Conservation (phyloP, 2,888 invertebrate species). For the Tanytarsus gracilentus region DNA sequence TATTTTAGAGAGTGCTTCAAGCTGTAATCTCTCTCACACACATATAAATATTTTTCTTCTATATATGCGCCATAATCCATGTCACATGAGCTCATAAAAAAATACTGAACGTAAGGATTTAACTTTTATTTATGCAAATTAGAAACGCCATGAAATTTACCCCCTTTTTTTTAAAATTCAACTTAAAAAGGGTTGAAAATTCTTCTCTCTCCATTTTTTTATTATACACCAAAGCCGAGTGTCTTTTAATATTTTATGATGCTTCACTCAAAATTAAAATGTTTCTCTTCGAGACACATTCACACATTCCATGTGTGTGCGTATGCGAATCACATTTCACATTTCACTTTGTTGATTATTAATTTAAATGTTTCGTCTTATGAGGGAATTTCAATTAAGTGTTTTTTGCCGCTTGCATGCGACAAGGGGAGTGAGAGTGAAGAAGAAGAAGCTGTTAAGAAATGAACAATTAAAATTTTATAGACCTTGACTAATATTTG, state of each 20-base stretch:
- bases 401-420: background rate
- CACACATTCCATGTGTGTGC: background rate
- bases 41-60: background rate
- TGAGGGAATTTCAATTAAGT: slow-evolving; percentile 17
- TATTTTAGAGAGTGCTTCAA: background rate
- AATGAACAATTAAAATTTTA: slow-evolving; percentile 27
- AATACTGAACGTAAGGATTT: slow-evolving; percentile 15
- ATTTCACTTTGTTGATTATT: slow-evolving; percentile 24
- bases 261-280: slow-evolving; percentile 12
- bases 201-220: background rate
- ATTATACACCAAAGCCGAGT: background rate
- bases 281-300: background rate
- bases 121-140: slow-evolving; percentile 27
- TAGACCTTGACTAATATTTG: slow-evolving; percentile 26
- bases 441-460: too few relatives aligned
- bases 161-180: background rate
- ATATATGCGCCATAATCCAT: background rate
- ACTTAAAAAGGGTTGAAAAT: background rate
- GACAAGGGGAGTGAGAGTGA: background rate
- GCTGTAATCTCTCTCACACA: background rate
- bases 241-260: slow-evolving; percentile 6
- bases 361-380: slow-evolving; percentile 27
- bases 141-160: background rate
- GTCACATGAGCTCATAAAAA: slow-evolving; percentile 10
- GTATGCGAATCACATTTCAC: slow-evolving; percentile 18